These are phyloP conservation scores for Drosophila ercepeae DNA, from an alignment of 1,140 invertebrate genomes.

Conservation along the genomic window DNA sequence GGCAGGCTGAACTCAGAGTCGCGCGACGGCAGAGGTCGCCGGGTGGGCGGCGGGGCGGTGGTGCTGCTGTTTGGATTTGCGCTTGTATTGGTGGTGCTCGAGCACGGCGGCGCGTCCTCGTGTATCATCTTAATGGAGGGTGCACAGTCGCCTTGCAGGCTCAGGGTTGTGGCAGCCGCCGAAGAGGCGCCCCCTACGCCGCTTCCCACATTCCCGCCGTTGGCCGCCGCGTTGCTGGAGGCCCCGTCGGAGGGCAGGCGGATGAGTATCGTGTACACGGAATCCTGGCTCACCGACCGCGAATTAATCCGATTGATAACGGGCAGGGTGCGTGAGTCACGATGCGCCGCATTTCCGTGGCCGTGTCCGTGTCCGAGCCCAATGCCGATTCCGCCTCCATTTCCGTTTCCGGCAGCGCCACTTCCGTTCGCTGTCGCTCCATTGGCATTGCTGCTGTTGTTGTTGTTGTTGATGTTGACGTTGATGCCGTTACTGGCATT, in stretches of 20 bases:
- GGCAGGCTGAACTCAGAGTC: constrained; percentile 81
- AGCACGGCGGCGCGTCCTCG: constrained; percentile 86
- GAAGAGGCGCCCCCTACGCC: constrained; percentile 71
- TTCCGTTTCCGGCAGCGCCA: constrained; percentile 25
- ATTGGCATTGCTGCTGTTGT: constrained; percentile 28
- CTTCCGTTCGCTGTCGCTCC: constrained; percentile 15
- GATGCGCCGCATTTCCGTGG: constrained; percentile 44
- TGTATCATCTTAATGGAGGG: constrained; percentile 95
- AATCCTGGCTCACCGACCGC: constrained; percentile 89
- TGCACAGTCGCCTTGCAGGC: constrained; percentile 55
- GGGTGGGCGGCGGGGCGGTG: constrained; percentile 57
- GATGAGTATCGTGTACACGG: constrained; percentile 96
- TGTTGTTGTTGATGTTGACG: constrained; percentile 35
- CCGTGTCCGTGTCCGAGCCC: constrained; percentile 2
- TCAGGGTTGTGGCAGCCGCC: constrained; percentile 43
- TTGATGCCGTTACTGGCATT: constrained; percentile 26
- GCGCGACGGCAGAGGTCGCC: constrained; percentile 68
- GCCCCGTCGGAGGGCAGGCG: constrained; percentile 89
- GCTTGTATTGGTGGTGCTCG: constrained; percentile 24
- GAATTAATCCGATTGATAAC: constrained; percentile 73
- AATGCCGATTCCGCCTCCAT: constrained; percentile 21
- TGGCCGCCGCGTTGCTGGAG: constrained; percentile 82
- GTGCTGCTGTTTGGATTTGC: constrained; percentile 10
- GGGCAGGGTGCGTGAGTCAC: constrained; percentile 85
- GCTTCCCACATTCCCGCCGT: constrained; percentile 54